Percentiles rank a stretch among this genome's conserved stretches.
Conservation (phyloP, 2,113 vertebrate species). For the Callocephalon fimbriatum region DNA sequence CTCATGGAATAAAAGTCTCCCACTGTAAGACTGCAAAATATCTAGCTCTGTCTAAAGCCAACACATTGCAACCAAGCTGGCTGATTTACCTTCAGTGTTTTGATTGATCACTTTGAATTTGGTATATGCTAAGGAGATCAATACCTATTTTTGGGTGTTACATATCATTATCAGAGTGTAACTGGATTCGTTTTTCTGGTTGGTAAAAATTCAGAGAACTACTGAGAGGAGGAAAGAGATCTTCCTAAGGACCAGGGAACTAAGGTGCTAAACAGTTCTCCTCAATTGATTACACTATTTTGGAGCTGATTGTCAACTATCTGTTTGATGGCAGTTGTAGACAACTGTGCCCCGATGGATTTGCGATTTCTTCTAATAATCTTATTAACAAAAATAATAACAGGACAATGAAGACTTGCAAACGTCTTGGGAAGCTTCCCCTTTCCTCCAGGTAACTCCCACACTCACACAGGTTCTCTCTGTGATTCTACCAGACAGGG, state of each 20-base stretch:
- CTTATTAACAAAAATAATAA: conserved; percentile 32
- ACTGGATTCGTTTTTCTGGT: conserved; percentile 8
- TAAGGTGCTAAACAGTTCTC: background rate
- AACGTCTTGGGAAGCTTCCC: background rate
- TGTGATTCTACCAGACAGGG: background rate
- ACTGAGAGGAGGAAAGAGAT: conserved; percentile 17
- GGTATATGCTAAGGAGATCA: conserved; percentile 34
- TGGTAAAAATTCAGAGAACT: conserved; percentile 43
- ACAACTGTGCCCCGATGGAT: background rate
- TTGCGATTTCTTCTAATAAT: conserved; percentile 2
- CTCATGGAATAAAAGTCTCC: background rate
- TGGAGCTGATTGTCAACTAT: conserved; percentile 20
- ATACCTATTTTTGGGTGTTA: conserved; percentile 10
- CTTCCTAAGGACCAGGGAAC: background rate
- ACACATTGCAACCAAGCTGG: background rate
- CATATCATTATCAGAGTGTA: conserved; percentile 26
- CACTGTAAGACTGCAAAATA: conserved; percentile 22
- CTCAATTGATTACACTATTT: conserved; percentile 15
- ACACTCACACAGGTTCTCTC: background rate
- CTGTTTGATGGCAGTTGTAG: conserved; percentile 28
- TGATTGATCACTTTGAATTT: conserved; percentile 68
- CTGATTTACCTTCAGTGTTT: conserved; percentile 69
- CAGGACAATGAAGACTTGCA: background rate
- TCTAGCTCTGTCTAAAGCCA: conserved; percentile 27
- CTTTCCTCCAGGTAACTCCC: background rate